These are phyloP conservation scores for Phataginus tricuspis DNA, from an alignment of 2,797 vertebrate genomes.

Conservation along the genomic window DNA sequence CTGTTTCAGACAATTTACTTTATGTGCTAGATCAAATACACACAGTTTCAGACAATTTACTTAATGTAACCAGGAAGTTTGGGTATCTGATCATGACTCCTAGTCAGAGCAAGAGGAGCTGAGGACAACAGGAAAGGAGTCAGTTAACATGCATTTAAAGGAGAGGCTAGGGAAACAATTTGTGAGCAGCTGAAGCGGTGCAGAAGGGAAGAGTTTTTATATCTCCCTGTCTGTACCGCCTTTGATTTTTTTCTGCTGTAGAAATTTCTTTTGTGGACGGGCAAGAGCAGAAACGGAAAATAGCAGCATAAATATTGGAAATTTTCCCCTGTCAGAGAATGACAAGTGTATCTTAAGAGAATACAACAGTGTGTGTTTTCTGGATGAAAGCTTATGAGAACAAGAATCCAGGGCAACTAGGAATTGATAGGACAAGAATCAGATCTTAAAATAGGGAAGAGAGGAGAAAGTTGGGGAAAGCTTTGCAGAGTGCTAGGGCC, in stretches of 20 bases:
- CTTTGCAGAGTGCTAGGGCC: background rate
- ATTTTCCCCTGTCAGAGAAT: background rate
- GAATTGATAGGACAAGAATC: background rate
- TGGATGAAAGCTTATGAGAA: background rate
- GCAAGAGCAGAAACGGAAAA: constrained; percentile 35
- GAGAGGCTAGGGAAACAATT: background rate
- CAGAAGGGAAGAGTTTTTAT: background rate
- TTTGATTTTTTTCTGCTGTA: background rate
- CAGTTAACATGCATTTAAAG: background rate
- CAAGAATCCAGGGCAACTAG: background rate
- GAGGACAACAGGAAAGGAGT: constrained; percentile 43
- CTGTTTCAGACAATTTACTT: constrained; percentile 71
- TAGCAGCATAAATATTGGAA: background rate
- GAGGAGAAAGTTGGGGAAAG: background rate
- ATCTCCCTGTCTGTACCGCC: background rate
- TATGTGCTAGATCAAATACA: constrained; percentile 63
- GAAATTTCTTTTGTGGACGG: background rate
- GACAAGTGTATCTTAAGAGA: background rate
- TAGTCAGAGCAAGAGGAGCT: constrained; percentile 25
- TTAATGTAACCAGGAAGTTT: constrained; percentile 71
- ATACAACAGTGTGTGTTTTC: background rate
- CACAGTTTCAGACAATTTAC: constrained; percentile 68
- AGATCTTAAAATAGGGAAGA: background rate
- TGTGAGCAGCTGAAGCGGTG: background rate
- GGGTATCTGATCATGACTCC: constrained; percentile 25